phyloP scores from a whole-genome alignment of 1,140 invertebrate genomes.

The Dermatophagoides farinae region DNA sequence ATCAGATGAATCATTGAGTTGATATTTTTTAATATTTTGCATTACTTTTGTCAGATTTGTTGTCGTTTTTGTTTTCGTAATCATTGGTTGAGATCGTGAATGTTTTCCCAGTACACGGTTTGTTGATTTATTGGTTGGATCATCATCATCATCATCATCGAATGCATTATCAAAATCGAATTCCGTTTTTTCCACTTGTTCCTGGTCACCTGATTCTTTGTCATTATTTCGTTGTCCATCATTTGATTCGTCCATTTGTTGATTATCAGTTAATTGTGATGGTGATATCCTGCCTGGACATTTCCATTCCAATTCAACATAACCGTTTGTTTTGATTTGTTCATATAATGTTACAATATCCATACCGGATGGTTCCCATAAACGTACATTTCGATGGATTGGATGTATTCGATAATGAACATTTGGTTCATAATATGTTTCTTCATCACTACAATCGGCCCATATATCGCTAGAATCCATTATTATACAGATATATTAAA shows the following conservation, averaged over 20 bases:
- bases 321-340: conserved; percentile 11
- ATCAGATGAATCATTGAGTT: neutral
- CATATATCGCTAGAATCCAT: neutral
- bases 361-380: conserved; percentile 15
- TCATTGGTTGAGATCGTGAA: neutral
- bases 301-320: conserved; percentile 16
- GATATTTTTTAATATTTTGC: conserved; percentile 6
- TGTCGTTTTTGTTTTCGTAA: neutral
- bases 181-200: neutral
- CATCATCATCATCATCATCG: neutral
- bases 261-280: neutral
- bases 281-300: conserved; percentile 17
- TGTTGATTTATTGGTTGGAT: neutral
- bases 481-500: no score
- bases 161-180: conserved; percentile 7
- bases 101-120: neutral
- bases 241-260: neutral
- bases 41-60: neutral
- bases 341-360: conserved; percentile 15
- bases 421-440: conserved; percentile 4
- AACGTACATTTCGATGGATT: neutral
- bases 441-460: conserved; percentile 8
- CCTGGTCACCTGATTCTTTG: neutral
- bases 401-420: neutral
- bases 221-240: neutral